Conservation (phyloP, 2,113 vertebrate species). For the Litocranius walleri region DNA sequence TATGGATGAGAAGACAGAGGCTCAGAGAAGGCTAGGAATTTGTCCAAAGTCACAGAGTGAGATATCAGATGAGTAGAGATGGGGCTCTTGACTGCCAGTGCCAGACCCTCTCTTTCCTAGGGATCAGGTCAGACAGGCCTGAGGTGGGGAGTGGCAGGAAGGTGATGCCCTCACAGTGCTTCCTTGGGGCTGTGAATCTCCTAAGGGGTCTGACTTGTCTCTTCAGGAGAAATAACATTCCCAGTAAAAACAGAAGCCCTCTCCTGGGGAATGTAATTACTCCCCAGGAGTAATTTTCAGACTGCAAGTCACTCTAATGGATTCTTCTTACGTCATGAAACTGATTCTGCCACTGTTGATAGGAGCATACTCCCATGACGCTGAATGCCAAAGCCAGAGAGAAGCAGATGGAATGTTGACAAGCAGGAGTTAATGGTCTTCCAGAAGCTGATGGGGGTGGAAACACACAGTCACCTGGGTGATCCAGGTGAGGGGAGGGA, state of each 20-base stretch:
- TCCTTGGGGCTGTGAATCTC: not conserved
- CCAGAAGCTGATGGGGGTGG: not conserved
- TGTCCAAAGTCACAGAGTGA: not conserved
- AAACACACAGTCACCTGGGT: not conserved
- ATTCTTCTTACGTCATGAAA: not conserved
- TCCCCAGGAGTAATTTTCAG: not conserved
- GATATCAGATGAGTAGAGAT: not conserved
- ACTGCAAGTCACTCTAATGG: not conserved
- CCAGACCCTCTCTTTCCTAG: not conserved
- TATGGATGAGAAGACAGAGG: not conserved
- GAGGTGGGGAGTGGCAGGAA: not conserved
- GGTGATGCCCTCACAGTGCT: not conserved
- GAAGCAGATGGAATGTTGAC: not conserved
- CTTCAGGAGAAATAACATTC: not conserved
- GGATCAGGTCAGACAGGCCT: not conserved
- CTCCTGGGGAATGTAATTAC: not conserved
- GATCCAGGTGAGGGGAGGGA: not conserved
- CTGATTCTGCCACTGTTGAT: not conserved
- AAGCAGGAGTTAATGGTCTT: not conserved
- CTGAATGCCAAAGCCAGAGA: not conserved
- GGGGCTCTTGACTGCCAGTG: not conserved
- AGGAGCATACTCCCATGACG: not conserved
- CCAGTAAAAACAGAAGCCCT: not conserved
- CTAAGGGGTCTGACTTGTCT: not conserved
- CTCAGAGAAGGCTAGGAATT: not conserved